Percentiles rank a stretch among this genome's conserved stretches.
Evolutionary conservation across 1,140 invertebrate genomes (phyloP).

Genomic region (Lasaia peninsularis): DNA sequence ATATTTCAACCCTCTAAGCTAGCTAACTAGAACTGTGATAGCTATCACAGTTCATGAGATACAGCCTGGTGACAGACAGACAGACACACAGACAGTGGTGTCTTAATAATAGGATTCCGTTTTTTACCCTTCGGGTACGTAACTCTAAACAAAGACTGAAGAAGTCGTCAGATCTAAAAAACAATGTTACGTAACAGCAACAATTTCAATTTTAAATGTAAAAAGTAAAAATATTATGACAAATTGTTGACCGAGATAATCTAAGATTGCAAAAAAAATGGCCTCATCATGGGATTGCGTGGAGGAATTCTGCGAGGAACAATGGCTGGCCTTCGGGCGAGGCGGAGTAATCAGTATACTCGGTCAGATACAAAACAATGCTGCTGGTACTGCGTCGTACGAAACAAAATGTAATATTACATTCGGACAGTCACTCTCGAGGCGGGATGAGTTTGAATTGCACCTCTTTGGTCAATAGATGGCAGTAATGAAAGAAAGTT

Average conservation of each 20-base stretch:
- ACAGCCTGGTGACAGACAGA: too few species aligned
- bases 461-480: background rate
- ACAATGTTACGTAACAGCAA: background rate
- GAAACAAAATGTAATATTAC: slow-evolving; percentile 35
- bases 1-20: too few species aligned
- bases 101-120: too few species aligned
- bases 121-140: too few species aligned
- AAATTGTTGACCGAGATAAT: slow-evolving; percentile 51
- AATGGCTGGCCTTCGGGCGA: slow-evolving; percentile 65
- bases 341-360: slow-evolving; percentile 55
- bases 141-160: too few species aligned
- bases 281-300: slow-evolving; percentile 53
- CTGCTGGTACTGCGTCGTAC: slow-evolving; percentile 24
- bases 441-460: slow-evolving; percentile 19
- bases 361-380: slow-evolving; percentile 42
- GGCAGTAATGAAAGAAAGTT: too few species aligned
- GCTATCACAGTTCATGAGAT: too few species aligned
- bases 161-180: too few species aligned
- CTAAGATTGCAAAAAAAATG: slow-evolving; percentile 46
- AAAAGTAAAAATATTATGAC: slow-evolving; percentile 22
- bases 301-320: slow-evolving; percentile 61
- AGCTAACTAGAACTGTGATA: too few species aligned
- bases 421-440: slow-evolving; percentile 27
- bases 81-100: too few species aligned
- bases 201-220: background rate